Evolutionary conservation across 2,797 vertebrate genomes (phyloP).

Genomic region (Cirrhinus molitorella): DNA sequence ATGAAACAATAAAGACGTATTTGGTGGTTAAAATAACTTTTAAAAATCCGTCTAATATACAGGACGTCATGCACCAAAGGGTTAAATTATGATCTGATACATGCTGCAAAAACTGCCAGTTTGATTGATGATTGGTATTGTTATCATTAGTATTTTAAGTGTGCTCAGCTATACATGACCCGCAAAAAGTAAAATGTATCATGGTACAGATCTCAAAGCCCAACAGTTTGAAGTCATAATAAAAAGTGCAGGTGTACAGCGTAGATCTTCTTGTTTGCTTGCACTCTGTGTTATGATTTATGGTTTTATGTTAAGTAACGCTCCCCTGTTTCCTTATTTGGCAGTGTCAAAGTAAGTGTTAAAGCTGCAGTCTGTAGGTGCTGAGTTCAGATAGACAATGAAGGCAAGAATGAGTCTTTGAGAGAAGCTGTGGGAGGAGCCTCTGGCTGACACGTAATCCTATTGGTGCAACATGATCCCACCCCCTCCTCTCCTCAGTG

Average conservation of each 20-base stretch:
- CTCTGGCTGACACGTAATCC: constrained; percentile 49
- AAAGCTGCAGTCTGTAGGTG: constrained; percentile 47
- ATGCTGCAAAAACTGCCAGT: neutral
- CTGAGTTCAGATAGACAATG: constrained; percentile 44
- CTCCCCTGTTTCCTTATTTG: constrained; percentile 27
- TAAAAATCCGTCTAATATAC: neutral
- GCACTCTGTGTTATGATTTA: neutral
- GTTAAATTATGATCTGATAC: neutral
- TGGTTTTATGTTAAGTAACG: neutral
- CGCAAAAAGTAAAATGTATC: neutral
- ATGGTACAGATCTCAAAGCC: neutral
- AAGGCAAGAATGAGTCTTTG: constrained; percentile 66
- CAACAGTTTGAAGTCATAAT: neutral
- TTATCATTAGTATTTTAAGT: neutral
- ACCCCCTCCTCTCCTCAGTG: constrained; percentile 64
- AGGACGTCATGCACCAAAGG: neutral
- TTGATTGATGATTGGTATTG: neutral
- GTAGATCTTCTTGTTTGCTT: neutral
- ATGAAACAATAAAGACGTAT: neutral
- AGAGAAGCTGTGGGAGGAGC: constrained; percentile 59
- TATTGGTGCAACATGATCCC: constrained; percentile 70
- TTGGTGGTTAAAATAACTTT: neutral
- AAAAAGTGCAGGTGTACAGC: neutral
- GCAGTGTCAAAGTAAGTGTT: neutral
- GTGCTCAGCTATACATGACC: neutral